Base-by-base conservation (phyloP, 1,140 invertebrate genomes). In the Chymomyza costata region DNA sequence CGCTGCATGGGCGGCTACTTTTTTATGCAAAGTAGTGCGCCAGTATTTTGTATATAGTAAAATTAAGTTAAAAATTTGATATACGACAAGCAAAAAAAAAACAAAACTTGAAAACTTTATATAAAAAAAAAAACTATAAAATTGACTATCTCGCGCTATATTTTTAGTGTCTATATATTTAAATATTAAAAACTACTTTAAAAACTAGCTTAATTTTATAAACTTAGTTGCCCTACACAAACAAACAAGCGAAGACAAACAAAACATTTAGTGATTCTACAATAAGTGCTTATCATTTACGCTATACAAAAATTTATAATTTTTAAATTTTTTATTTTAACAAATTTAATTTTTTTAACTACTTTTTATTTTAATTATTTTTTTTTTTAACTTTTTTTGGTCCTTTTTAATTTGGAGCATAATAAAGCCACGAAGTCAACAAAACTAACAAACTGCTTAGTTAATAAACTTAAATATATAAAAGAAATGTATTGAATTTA, bases 201-300 rank as follows among this genome's bases (percentile, higher is more conserved):
- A 81, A 81, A 45, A 56, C 43, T 80, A 81, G 73, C 65, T 59
- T 81, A 73, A 71, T 81, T 59, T 67, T 46, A 46, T 56, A 67
- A 43, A 8, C 46, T 59, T 54, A 66, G 60, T 44, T 40, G 51
- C 47, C 46, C 67, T 37, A 55, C 19, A 69, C 66, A 70, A 49
- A 66, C 59, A 66, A 67, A 68, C 62, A 73, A 74, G 63, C 67
- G 66, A 80, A 81, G 56, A 74, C 49, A 69, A 80, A 59, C 59
- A 81, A 61, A 80, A 80, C 51, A 74, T 73, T 80, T 80, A 80
- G 74, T 80, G 74, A 80, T 80, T 81, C 55, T 80, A 80, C 68
- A 48, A 61, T 82, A 68, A 81, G 76, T 76, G 53, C 58, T 65
- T 65, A 59, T 43, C 62, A 50, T 55, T 64, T 49, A 63, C 54